Conservation (phyloP, 2,888 invertebrate genomes). For the Eupithecia insigniata region DNA sequence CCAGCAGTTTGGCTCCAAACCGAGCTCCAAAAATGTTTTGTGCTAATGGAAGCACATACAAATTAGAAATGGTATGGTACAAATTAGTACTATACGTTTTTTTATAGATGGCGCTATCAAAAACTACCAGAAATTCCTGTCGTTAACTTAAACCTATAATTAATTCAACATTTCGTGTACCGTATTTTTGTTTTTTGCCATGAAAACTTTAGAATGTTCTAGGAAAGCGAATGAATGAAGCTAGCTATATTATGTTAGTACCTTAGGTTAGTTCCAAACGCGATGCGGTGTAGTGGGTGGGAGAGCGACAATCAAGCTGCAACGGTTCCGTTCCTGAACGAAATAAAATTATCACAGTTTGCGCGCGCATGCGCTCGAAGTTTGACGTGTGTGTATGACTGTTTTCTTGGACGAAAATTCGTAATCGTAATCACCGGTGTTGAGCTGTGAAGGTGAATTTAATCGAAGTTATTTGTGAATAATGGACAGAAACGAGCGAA, state of each 20-base stretch:
- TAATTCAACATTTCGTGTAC: too few species aligned
- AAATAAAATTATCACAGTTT: slow-evolving; percentile 58
- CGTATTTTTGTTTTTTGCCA: not conserved
- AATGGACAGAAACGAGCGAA: slow-evolving; percentile 78
- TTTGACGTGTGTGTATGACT: slow-evolving; percentile 62
- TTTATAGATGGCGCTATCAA: not conserved
- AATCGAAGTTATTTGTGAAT: slow-evolving; percentile 46
- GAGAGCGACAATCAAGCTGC: slow-evolving; percentile 28
- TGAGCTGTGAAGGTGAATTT: slow-evolving; percentile 51
- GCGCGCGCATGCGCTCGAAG: slow-evolving; percentile 77
- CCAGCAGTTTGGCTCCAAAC: not conserved
- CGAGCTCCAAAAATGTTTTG: not conserved
- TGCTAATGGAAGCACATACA: too few species aligned
- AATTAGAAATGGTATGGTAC: too few species aligned
- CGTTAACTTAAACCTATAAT: too few species aligned
- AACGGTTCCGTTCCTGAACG: slow-evolving; percentile 51
- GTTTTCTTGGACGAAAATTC: slow-evolving; percentile 52
- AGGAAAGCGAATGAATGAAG: not conserved
- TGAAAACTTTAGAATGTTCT: not conserved
- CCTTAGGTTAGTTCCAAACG: too few species aligned
- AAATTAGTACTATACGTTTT: not conserved
- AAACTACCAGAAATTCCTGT: not conserved
- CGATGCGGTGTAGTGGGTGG: not conserved
- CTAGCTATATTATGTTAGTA: not conserved
- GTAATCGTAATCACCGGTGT: slow-evolving; percentile 66